Base-by-base conservation (phyloP, 2,888 invertebrate genomes). In the Drosophila mulleri region DNA sequence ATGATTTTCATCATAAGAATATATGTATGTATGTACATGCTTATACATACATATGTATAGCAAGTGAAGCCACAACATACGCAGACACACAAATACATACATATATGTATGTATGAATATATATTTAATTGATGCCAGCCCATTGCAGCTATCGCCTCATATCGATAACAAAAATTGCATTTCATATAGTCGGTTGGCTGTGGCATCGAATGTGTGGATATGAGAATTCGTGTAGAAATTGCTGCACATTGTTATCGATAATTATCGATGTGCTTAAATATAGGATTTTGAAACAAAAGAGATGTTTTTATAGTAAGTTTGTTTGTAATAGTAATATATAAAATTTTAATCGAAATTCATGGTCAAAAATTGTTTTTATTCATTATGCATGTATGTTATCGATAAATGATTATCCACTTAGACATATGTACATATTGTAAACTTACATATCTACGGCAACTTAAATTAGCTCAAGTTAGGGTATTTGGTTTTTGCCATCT, bases 181-280 rank as follows among this genome's bases (percentile, higher is more conserved):
- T 23, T 23, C n/a, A 39, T 29, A 18, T n/a, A n/a, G 23, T 11
- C 32, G 16, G 16, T 11, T 35, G 2, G 9, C 16, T 29, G 41
- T n/a, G 42, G 14, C 20, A 42, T 41, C 12, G 29, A 14, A 12
- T 42, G 12, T 48, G 20, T n/a, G 18, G 37, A 16, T 16, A 32
- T 18, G 18, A 12, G 23, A 32, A 50, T 12, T 50, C 12, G 18
- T 50, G 18, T n/a, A n/a, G 6, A 12, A 12, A 35, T 18, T 18
- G 29, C 14, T 44, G 32, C 56, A 32, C 20, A n/a, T n/a, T 14
- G 18, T 26, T 37, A 47, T 59, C 59, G 59, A 59, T 59, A 59
- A 39, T 39, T 39, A 61, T 61, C 41, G 41, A 42, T 20, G 11
- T 18, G 29, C 6, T 58, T n/a, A 37, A 54, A 41, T 18, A 54